Conservation (phyloP, 2,888 invertebrate species). For the Hirudinaria manillensis region DNA sequence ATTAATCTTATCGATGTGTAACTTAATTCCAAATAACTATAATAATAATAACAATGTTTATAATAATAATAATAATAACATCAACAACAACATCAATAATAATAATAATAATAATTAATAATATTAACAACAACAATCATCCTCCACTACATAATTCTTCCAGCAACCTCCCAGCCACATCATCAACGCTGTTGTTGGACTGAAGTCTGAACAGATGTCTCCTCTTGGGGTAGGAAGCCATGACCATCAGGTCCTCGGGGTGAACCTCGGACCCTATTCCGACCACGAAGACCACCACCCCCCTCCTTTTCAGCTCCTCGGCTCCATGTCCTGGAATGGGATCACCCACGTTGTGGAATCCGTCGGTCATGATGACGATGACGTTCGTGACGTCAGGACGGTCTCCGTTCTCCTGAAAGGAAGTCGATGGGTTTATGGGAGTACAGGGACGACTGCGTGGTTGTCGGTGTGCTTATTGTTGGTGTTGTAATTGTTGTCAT, state of each 20-base stretch:
- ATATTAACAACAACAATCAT: no score
- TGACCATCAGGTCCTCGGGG: slow-evolving; percentile 9
- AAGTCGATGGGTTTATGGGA: slow-evolving; percentile 32
- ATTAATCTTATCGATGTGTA: no score
- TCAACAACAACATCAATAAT: neutral
- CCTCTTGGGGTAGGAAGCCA: slow-evolving; percentile 29
- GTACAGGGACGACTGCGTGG: slow-evolving; percentile 30
- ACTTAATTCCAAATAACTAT: no score
- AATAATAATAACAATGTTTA: neutral
- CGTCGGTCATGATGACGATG: slow-evolving; percentile 32
- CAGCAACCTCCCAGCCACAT: neutral
- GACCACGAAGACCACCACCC: slow-evolving; percentile 27
- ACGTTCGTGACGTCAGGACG: slow-evolving; percentile 29
- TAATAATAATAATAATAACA: neutral
- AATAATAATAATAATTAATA: neutral
- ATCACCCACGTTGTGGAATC: slow-evolving; percentile 30
- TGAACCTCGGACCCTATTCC: slow-evolving; percentile 20
- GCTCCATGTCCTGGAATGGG: slow-evolving; percentile 11
- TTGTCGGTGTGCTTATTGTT: slow-evolving; percentile 36
- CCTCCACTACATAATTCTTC: neutral
- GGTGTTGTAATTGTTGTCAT: slow-evolving; percentile 37
- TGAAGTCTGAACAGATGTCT: neutral
- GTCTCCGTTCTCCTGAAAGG: slow-evolving; percentile 26
- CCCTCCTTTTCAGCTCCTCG: slow-evolving; percentile 17
- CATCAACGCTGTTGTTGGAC: neutral